Evolutionary conservation across 2,888 invertebrate genomes (phyloP).

Genomic region (Thalpophila matura): DNA sequence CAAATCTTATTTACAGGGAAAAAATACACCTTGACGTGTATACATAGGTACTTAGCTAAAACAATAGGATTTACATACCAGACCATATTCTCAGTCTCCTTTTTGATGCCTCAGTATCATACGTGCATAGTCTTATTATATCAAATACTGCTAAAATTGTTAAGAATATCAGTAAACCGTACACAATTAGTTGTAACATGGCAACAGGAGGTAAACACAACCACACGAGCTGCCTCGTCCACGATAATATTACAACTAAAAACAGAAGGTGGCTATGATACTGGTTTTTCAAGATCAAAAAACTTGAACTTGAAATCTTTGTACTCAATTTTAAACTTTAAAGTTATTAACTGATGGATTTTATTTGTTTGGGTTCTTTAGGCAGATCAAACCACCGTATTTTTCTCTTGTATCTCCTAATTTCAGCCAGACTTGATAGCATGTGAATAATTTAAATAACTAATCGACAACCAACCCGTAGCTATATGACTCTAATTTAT

Average conservation of each 20-base stretch:
- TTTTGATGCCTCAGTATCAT: conserved; percentile 61
- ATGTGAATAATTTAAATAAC: no score
- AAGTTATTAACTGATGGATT: background rate
- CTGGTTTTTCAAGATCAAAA: conserved; percentile 46
- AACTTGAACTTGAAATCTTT: conserved; percentile 46
- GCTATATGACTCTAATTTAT: no score
- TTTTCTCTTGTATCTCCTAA: background rate
- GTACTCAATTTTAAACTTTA: background rate
- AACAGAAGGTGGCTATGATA: conserved; percentile 34
- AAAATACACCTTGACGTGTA: conserved; percentile 19
- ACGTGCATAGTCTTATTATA: conserved; percentile 66
- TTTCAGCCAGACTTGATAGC: no score
- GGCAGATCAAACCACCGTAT: background rate
- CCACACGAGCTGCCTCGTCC: conserved; percentile 46
- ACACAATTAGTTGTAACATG: conserved; percentile 75
- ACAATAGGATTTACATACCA: conserved; percentile 62
- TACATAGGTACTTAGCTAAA: conserved; percentile 1
- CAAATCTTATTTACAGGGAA: conserved; percentile 5
- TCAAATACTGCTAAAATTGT: conserved; percentile 73
- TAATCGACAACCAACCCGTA: background rate
- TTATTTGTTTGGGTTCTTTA: background rate
- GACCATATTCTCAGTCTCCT: conserved; percentile 62
- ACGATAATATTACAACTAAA: conserved; percentile 56
- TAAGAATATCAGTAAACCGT: conserved; percentile 69
- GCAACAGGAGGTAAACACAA: conserved; percentile 28